Base-by-base conservation (phyloP, 2,888 invertebrate genomes). In the Synergus japonicus region DNA sequence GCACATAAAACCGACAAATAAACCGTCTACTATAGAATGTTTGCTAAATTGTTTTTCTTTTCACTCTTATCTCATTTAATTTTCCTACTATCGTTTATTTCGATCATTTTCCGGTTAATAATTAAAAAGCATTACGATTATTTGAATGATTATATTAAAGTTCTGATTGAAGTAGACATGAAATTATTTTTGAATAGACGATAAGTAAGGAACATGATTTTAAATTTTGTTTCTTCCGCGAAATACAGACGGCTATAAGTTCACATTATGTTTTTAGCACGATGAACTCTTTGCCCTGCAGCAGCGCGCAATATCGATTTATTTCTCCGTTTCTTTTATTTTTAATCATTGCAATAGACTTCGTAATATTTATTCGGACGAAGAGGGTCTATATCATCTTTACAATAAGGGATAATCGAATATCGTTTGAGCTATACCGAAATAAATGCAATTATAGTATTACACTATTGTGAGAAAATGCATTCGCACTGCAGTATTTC, bases 231-330 rank as follows among this genome's bases (percentile, higher is more conserved):
- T 41, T 73, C 4, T 58, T 15, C 12, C 13, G 37, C 12, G 54
- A 41, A 73, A 73, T 69, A 69, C 46, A 13, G n/a, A 15, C 44
- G 67, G 12, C 69, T 69, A 54, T 73, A 58, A 58, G 41, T 41
- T 54, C 73, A 73, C 73, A 73, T 73, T 73, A 73, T 73, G 54
- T 58, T 73, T 73, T 73, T 41, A 73, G 73, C 54, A 73, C 73
- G 54, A 54, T 73, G 41, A 58, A 73, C 73, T 73, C 73, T 69
- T 49, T 58, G 54, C n/a, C n/a, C 73, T 54, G 54, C 37, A 73
- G 54, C 41, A 29, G 41, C 12, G 54, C 54, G 73, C 73, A 73
- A 73, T 73, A 73, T 73, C 73, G 73, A 73, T 73, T 73, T 58
- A 73, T 58, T 73, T 58, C 73, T 37, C 41, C n/a, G 73, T 73